Conservation (phyloP, 2,797 vertebrate genomes). For the Cottoperca gobio region DNA sequence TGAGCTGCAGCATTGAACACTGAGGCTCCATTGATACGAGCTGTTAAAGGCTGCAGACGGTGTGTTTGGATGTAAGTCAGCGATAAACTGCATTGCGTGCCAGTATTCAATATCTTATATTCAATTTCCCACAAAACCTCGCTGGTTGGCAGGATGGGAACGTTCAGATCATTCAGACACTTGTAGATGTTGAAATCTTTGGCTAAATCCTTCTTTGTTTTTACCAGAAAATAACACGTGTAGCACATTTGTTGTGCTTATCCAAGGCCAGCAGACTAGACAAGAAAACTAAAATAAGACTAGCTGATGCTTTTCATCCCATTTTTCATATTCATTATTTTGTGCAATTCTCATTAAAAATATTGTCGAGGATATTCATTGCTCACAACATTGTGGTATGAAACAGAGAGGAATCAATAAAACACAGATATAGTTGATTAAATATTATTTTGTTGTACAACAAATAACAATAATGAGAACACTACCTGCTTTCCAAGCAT, state of each 20-base stretch:
- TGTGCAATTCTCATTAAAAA: too few species aligned
- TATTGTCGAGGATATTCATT: too few species aligned
- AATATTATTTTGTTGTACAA: too few species aligned
- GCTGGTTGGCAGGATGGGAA: background rate
- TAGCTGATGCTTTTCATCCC: too few species aligned
- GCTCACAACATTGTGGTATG: too few species aligned
- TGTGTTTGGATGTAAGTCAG: conserved; percentile 16
- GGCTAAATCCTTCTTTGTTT: background rate
- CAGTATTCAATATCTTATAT: conserved; percentile 11
- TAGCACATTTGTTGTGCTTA: background rate
- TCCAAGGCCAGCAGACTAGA: background rate
- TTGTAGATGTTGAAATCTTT: conserved; percentile 11
- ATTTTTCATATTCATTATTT: too few species aligned
- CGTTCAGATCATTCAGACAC: background rate
- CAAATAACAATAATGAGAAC: too few species aligned
- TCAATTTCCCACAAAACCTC: background rate
- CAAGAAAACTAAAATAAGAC: too few species aligned
- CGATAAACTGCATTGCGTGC: conserved; percentile 17
- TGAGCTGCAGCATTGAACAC: too few species aligned
- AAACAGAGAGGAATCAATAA: too few species aligned
- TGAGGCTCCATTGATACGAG: background rate
- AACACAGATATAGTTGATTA: too few species aligned
- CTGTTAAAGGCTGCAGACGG: conserved; percentile 2
- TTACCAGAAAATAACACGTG: background rate
- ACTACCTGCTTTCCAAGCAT: too few species aligned